Conservation (phyloP, 2,888 invertebrate genomes). For the Graphium colonna region DNA sequence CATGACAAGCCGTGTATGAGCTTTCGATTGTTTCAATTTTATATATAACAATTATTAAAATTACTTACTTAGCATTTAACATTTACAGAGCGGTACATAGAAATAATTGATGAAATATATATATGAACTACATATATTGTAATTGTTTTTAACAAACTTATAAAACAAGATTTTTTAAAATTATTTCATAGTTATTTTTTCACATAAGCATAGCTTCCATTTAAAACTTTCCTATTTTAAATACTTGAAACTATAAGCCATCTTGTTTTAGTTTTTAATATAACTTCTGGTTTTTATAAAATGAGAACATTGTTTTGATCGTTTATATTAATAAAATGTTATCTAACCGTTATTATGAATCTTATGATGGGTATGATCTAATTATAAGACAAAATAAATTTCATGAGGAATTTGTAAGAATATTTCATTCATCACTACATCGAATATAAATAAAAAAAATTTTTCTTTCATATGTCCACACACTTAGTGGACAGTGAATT, state of each 20-base stretch:
- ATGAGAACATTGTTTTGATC: conserved; percentile 24
- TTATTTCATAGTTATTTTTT: no score
- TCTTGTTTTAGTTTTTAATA: no score
- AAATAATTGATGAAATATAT: conserved; percentile 3
- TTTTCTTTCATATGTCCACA: no score
- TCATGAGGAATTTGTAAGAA: conserved; percentile 42
- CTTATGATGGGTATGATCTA: conserved; percentile 74
- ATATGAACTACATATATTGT: neutral
- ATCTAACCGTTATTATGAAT: conserved; percentile 73
- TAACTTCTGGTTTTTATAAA: no score
- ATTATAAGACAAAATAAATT: conserved; percentile 71
- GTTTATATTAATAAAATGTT: conserved; percentile 59
- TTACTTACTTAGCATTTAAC: neutral
- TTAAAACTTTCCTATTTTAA: no score
- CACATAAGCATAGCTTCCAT: no score
- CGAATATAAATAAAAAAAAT: no score
- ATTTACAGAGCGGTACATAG: neutral
- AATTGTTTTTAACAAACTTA: no score
- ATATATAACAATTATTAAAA: neutral
- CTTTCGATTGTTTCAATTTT: neutral
- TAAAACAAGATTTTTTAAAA: no score
- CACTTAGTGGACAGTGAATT: no score
- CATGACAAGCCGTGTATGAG: neutral
- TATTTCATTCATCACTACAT: conserved; percentile 23
- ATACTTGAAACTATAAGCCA: no score